These are phyloP conservation scores for Momotus momota DNA, from an alignment of 2,797 vertebrate genomes.

Conservation along the genomic window DNA sequence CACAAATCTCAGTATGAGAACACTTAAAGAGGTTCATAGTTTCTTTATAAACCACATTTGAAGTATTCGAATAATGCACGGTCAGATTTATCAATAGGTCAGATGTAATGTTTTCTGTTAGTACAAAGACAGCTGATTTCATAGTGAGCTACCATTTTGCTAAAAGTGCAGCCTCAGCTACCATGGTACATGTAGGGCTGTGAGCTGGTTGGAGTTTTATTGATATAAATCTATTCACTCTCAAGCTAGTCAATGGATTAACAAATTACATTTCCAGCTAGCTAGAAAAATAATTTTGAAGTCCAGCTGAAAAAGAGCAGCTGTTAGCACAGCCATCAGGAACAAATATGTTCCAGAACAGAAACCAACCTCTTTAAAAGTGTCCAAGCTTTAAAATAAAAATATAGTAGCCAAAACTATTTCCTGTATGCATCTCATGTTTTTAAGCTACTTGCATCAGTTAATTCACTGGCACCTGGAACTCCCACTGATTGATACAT, in stretches of 20 bases:
- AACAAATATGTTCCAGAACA: not conserved
- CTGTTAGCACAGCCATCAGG: not conserved
- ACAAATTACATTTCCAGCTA: not conserved
- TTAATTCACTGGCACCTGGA: not conserved
- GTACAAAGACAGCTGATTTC: not conserved
- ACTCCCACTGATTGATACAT: not conserved
- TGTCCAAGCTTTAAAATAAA: not conserved
- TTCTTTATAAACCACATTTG: not conserved
- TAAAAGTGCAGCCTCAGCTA: not conserved
- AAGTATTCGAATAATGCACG: not conserved
- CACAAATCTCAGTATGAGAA: not conserved
- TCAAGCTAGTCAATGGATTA: not conserved
- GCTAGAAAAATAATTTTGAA: not conserved
- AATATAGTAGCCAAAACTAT: not conserved
- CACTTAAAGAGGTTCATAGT: not conserved
- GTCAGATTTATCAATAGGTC: not conserved
- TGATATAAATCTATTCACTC: not conserved
- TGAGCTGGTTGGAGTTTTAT: not conserved
- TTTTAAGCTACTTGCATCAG: not conserved
- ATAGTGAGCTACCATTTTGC: not conserved
- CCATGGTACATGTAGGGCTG: not conserved
- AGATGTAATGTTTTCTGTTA: not conserved
- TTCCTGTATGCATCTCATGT: not conserved
- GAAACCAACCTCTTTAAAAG: not conserved
- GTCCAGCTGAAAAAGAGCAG: not conserved